phyloP scores from a whole-genome alignment of 2,797 vertebrate genomes.

The Philypnodon macrostomus region DNA sequence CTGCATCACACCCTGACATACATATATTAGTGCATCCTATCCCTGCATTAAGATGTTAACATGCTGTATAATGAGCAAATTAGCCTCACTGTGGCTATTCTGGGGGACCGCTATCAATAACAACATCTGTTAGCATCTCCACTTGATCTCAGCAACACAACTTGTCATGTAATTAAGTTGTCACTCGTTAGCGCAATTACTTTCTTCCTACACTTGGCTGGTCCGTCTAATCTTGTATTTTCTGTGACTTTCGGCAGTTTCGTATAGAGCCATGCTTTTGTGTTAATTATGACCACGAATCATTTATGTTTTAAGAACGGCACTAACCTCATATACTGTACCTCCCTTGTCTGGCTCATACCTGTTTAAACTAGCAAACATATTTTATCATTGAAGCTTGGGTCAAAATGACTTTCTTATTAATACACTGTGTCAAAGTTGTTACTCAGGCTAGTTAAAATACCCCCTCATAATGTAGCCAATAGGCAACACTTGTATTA shows the following conservation, averaged over 20 bases:
- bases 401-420: too few relatives aligned
- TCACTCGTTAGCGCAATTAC: conserved; percentile 79
- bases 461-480: too few relatives aligned
- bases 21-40: conserved; percentile 19
- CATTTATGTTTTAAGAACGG: conserved; percentile 87
- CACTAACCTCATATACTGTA: conserved; percentile 80
- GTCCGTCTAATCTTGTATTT: conserved; percentile 79
- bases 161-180: conserved; percentile 90
- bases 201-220: conserved; percentile 76
- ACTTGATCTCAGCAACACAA: conserved; percentile 71
- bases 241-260: conserved; percentile 82
- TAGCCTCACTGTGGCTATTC: conserved; percentile 74
- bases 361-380: conserved; percentile 62
- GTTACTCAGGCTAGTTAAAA: too few relatives aligned
- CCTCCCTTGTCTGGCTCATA: conserved; percentile 65
- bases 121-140: conserved; percentile 58
- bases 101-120: conserved; percentile 54
- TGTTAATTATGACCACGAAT: conserved; percentile 96
- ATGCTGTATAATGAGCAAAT: conserved; percentile 41
- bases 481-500: too few relatives aligned
- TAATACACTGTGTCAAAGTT: too few relatives aligned
- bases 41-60: conserved; percentile 30
- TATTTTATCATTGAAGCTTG: conserved; percentile 89
- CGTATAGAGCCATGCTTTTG: conserved; percentile 77
- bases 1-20: conserved; percentile 21